Evolutionary conservation across 2,888 invertebrate genomes (phyloP).

Genomic region (Oxystoma pomonae): DNA sequence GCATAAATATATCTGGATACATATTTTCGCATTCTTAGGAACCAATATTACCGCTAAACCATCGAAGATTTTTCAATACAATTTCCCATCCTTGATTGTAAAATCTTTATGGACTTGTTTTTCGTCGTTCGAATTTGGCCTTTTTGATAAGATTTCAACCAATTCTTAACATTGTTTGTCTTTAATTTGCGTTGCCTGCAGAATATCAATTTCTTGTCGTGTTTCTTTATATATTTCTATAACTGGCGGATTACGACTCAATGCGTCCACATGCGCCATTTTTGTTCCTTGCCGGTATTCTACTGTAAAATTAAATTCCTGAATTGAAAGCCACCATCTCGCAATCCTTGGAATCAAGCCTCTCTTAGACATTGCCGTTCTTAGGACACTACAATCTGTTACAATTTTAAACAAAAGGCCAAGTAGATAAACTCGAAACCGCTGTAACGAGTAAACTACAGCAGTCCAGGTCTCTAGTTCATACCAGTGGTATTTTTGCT

Average conservation of each 20-base stretch:
- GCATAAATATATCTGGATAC: constrained; percentile 10
- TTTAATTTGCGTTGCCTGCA: constrained; percentile 3
- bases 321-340: constrained; percentile 34
- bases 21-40: constrained; percentile 1
- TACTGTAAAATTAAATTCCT: constrained; percentile 35
- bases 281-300: constrained; percentile 31
- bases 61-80: neutral
- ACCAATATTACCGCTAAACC: constrained; percentile 1
- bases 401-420: constrained; percentile 18
- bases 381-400: constrained; percentile 29
- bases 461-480: constrained; percentile 22
- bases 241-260: constrained; percentile 29
- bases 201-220: neutral
- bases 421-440: constrained; percentile 19
- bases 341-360: constrained; percentile 33
- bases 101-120: neutral
- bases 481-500: constrained; percentile 22
- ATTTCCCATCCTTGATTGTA: neutral
- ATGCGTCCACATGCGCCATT: constrained; percentile 35
- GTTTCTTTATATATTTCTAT: neutral
- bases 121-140: neutral
- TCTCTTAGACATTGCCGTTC: constrained; percentile 24
- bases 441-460: constrained; percentile 18
- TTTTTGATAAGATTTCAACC: too few species aligned
- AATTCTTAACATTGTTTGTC: too few species aligned